Evolutionary conservation across 2,113 vertebrate species (phyloP), one percentile per base, ranked within the genome.

Genomic region (Nerophis ophidion): DNA sequence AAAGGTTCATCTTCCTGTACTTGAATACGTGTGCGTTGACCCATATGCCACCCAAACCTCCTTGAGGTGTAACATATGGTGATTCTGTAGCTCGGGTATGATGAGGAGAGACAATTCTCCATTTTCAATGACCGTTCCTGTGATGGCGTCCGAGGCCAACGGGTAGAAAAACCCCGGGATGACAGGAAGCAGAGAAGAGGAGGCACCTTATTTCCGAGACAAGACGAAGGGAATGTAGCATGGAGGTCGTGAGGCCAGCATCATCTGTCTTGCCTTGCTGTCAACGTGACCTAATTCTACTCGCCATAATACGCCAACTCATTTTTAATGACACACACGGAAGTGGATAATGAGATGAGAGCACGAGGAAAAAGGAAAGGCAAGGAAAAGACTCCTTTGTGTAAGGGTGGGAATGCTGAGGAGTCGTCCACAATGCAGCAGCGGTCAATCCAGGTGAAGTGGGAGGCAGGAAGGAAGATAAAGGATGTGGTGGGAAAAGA

Each of bases 1-100:
- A 72, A 57, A 75, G 53, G 17, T 61, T 72, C 61, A n/a, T 4
- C 49, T 57, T 60, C 19, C 52, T 71, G 51, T n/a, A 44, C 53
- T 65, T 38, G 3, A 48, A 53, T 59, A 69, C 35, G 55, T 60
- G 62, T 34, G 50, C 26, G 34, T 34, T 3, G 38, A 56, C 19
- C 57, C 74, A 67, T 71, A 73, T 71, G 68, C 67, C 47, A 44
- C 58, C 64, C 35, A 60, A 68, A 79, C 56, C 66, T 71, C 71
- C 68, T 77, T 58, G 72, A 44, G 68, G 75, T 77, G 50, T 68
- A 80, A 75, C 72, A 81, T 81, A 80, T 73, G 74, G 70, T 66
- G 57, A 62, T 70, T 66, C 26, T 34, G 52, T 48, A 49, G 54
- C 60, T 19, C 35, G 45, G 33, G 34, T 50, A 47, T 26, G 57